Evolutionary conservation across 2,888 invertebrate species (phyloP).

Genomic region (Pilophorus perplexus): DNA sequence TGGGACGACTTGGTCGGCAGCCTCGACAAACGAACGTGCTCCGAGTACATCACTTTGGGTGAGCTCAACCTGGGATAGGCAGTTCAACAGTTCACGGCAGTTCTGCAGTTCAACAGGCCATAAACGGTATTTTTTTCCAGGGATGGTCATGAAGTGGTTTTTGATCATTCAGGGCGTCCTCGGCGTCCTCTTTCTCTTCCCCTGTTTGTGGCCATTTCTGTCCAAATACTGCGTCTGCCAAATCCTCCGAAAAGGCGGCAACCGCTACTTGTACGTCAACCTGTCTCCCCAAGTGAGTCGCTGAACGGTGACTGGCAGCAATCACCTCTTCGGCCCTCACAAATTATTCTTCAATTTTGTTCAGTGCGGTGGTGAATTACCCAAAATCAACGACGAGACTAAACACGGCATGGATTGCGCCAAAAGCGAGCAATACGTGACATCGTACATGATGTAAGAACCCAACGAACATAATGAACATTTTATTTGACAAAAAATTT

Average conservation of each 20-base stretch:
- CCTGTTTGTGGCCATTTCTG: constrained; percentile 26
- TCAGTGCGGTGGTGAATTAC: constrained; percentile 15
- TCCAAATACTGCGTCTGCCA: constrained; percentile 8
- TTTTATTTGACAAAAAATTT: too few relatives aligned
- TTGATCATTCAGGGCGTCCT: constrained; percentile 9
- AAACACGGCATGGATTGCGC: neutral
- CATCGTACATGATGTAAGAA: constrained; percentile 30
- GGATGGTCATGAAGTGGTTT: constrained; percentile 28
- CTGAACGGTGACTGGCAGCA: too few relatives aligned
- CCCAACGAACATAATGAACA: neutral
- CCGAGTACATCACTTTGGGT: constrained; percentile 27
- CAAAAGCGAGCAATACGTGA: constrained; percentile 6
- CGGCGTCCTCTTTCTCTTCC: constrained; percentile 19
- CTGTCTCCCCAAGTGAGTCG: constrained; percentile 21
- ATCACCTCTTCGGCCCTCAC: too few relatives aligned
- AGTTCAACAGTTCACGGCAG: too few relatives aligned
- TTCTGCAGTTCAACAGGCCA: too few relatives aligned
- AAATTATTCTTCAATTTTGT: too few relatives aligned
- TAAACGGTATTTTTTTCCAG: too few relatives aligned
- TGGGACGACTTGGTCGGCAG: constrained; percentile 21
- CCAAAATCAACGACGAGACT: neutral
- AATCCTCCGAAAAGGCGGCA: constrained; percentile 5
- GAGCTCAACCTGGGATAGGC: too few relatives aligned
- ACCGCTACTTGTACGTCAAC: constrained; percentile 24
- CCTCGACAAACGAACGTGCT: constrained; percentile 24